These are phyloP conservation scores for Meloe dianella DNA, from an alignment of 2,888 invertebrate species.

Conservation along the genomic window DNA sequence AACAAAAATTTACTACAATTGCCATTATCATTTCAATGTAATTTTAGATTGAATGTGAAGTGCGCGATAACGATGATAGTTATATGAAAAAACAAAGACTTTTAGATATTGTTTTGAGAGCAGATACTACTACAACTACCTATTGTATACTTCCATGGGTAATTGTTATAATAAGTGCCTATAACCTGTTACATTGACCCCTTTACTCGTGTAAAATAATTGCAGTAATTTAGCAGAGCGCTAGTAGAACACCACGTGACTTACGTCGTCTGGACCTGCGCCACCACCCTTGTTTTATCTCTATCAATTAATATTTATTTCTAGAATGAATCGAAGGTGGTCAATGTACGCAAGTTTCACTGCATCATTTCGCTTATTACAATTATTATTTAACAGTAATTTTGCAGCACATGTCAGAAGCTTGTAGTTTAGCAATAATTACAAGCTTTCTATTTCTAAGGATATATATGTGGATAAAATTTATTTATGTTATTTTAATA, in stretches of 20 bases:
- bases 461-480: conserved; percentile 83
- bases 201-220: too few species aligned
- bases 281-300: too few species aligned
- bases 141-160: conserved; percentile 43
- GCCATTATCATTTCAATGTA: not conserved
- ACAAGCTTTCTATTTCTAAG: conserved; percentile 84
- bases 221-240: too few species aligned
- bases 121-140: not conserved
- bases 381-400: conserved; percentile 30
- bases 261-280: too few species aligned
- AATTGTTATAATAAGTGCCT: conserved; percentile 16
- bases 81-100: conserved; percentile 8
- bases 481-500: conserved; percentile 71
- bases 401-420: conserved; percentile 79
- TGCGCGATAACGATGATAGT: not conserved
- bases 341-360: not conserved
- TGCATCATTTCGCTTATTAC: not conserved
- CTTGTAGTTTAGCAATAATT: conserved; percentile 68
- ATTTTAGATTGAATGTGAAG: conserved; percentile 34
- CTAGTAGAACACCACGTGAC: too few species aligned
- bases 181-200: not conserved
- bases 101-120: not conserved
- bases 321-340: too few species aligned
- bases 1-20: too few species aligned
- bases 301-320: too few species aligned